Conservation (phyloP, 1,140 invertebrate species). For the Cyphomyrmex costatus region DNA sequence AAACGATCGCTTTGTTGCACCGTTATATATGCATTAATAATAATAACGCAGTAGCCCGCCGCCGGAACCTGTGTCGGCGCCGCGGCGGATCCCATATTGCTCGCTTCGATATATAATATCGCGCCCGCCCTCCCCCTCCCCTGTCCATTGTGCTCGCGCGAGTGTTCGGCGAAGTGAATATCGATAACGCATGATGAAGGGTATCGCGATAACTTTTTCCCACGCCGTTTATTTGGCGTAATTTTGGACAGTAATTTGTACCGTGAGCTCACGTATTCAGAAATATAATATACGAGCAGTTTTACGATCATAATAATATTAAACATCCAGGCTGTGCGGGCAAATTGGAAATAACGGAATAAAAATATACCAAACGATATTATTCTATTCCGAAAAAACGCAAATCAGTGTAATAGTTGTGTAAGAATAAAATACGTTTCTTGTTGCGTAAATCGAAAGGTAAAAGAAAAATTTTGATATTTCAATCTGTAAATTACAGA, state of each 20-base stretch:
- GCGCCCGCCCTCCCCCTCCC: background rate
- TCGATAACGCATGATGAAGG: constrained; percentile 45
- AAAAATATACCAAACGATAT: background rate
- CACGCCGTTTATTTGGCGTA: constrained; percentile 26
- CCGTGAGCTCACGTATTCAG: background rate
- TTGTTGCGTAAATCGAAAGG: background rate
- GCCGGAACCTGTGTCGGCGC: constrained; percentile 13
- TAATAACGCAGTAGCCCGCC: constrained; percentile 29
- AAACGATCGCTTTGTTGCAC: constrained; percentile 60
- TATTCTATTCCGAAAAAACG: background rate
- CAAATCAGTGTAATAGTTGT: background rate
- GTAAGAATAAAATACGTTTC: background rate
- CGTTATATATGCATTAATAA: constrained; percentile 57
- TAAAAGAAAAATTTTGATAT: background rate
- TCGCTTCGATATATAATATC: constrained; percentile 47
- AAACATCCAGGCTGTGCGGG: background rate
- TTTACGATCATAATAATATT: constrained; percentile 31
- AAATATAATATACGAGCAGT: constrained; percentile 9
- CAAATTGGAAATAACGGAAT: constrained; percentile 17
- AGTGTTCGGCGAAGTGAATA: constrained; percentile 54
- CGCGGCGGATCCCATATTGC: constrained; percentile 41
- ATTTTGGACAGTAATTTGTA: constrained; percentile 53
- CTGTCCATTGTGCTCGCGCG: constrained; percentile 40
- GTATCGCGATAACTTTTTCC: constrained; percentile 48
- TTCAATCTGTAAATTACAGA: background rate